phyloP scores from a whole-genome alignment of 2,888 invertebrate genomes.

The Nomada lathburiana region DNA sequence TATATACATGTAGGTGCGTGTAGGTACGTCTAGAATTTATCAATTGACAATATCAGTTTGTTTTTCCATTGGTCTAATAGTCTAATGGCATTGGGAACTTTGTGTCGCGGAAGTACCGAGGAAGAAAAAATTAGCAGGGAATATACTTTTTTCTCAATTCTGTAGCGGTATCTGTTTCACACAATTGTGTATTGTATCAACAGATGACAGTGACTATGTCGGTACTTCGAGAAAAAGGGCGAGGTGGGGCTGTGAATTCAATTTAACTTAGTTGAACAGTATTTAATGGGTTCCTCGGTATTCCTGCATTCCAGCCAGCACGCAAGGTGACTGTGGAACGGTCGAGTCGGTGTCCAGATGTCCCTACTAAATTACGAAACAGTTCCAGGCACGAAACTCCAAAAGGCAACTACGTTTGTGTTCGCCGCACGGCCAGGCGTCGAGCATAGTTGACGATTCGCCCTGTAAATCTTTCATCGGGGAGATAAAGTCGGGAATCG shows the following conservation, averaged over 20 bases:
- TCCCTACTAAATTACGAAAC: conserved; percentile 53
- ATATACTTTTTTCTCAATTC: no score
- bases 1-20: no score
- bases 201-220: background rate
- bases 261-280: conserved; percentile 55
- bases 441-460: conserved; percentile 48
- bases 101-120: no score
- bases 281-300: conserved; percentile 44
- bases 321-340: conserved; percentile 1
- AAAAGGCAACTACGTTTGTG: conserved; percentile 32
- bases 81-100: no score
- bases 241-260: conserved; percentile 24
- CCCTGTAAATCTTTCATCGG: conserved; percentile 65
- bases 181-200: no score
- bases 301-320: conserved; percentile 25
- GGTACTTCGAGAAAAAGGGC: background rate
- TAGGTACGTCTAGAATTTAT: no score
- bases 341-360: conserved; percentile 32
- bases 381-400: conserved; percentile 32
- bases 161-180: no score
- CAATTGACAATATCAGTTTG: background rate
- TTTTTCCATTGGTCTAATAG: no score
- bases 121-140: no score
- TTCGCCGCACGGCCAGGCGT: background rate
- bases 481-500: conserved; percentile 62